Conservation (phyloP, 2,113 vertebrate species). For the Ammospiza caudacuta region DNA sequence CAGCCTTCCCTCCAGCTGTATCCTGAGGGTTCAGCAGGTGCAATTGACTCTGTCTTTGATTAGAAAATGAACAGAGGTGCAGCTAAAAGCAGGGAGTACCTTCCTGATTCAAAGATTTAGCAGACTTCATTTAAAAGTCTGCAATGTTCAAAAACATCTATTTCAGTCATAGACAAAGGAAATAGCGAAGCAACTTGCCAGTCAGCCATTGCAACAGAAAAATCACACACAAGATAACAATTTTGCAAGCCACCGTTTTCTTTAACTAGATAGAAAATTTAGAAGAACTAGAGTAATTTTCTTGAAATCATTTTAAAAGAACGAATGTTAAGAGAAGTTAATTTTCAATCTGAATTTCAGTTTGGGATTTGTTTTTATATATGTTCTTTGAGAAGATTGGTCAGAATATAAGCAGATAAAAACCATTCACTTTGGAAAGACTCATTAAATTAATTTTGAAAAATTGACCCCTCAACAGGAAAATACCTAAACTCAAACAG, state of each 20-base stretch:
- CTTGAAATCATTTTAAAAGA: background rate
- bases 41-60: background rate
- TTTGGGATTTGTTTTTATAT: background rate
- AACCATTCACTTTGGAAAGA: background rate
- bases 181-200: background rate
- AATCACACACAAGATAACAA: background rate
- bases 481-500: background rate
- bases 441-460: background rate
- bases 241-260: background rate
- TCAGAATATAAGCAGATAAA: background rate
- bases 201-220: background rate
- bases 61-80: background rate
- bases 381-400: background rate
- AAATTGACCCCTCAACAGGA: background rate
- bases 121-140: background rate
- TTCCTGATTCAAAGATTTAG: background rate
- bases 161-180: background rate
- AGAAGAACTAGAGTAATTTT: no score
- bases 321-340: background rate
- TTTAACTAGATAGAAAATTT: background rate
- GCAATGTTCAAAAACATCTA: background rate
- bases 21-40: background rate
- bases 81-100: background rate
- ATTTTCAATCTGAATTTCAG: background rate
- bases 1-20: background rate